Conservation (phyloP, 1,140 invertebrate genomes). For the Mycetomoellerius zeteki region DNA sequence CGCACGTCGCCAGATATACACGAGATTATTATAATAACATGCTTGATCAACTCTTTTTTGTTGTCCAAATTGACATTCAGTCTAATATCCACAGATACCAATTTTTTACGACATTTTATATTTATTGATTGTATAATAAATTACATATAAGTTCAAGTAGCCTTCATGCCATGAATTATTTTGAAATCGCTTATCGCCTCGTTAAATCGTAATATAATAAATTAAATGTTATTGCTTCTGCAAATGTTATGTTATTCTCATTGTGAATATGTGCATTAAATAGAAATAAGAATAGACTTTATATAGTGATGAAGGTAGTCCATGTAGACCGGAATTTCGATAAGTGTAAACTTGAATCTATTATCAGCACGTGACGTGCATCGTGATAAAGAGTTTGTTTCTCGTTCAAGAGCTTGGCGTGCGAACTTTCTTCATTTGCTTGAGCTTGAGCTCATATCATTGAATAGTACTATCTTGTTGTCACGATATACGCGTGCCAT, state of each 20-base stretch:
- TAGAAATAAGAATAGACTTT: neutral
- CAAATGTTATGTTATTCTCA: neutral
- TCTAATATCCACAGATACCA: neutral
- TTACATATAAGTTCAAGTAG: neutral
- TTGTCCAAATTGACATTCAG: neutral
- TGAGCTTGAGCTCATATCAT: neutral
- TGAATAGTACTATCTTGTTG: constrained; percentile 9
- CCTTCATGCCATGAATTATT: neutral
- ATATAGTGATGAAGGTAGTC: neutral
- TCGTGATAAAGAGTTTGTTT: constrained; percentile 27
- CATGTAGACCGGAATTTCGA: neutral
- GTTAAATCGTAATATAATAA: neutral
- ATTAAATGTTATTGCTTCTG: neutral
- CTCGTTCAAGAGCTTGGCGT: no score
- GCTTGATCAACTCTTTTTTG: constrained; percentile 19
- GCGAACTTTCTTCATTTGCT: constrained; percentile 1
- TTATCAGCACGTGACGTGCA: constrained; percentile 22
- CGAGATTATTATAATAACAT: constrained; percentile 20
- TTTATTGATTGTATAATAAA: neutral
- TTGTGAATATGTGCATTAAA: neutral
- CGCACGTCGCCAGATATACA: constrained; percentile 21
- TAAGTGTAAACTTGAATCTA: constrained; percentile 13
- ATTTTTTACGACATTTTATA: neutral
- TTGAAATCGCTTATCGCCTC: neutral
- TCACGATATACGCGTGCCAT: neutral